phyloP scores from a whole-genome alignment of 1,140 invertebrate species.

The Rhopalosiphum padi region DNA sequence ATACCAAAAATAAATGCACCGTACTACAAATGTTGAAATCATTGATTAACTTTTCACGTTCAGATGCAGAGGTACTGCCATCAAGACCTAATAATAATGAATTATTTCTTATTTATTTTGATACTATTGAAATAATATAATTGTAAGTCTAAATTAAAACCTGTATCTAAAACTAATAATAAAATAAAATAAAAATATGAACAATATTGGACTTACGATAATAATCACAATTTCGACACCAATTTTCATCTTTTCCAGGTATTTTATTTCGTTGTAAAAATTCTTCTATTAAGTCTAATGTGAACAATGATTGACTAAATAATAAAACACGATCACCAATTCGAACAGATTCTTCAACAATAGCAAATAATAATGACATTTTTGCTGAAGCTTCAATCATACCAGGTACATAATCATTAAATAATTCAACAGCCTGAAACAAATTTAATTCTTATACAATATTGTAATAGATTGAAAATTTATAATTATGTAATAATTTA shows the following conservation, averaged over 20 bases:
- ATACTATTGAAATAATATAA: not conserved
- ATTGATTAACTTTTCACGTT: slow-evolving; percentile 95
- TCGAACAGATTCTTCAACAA: slow-evolving; percentile 87
- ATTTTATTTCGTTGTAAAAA: slow-evolving; percentile 83
- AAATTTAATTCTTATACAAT: slow-evolving; percentile 49
- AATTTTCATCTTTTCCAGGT: slow-evolving; percentile 76
- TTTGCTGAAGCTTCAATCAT: slow-evolving; percentile 94
- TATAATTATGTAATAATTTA: slow-evolving; percentile 61
- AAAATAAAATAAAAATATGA: not conserved
- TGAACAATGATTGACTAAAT: slow-evolving; percentile 96
- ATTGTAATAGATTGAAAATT: not conserved
- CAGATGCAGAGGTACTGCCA: slow-evolving; percentile 91
- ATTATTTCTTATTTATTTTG: not conserved
- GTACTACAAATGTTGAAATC: slow-evolving; percentile 94
- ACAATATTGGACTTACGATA: slow-evolving; percentile 76
- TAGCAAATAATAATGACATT: slow-evolving; percentile 92
- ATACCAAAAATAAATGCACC: slow-evolving; percentile 93
- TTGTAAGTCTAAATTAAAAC: not conserved
- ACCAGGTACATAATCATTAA: slow-evolving; percentile 87
- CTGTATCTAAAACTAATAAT: not conserved
- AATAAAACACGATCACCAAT: slow-evolving; percentile 91
- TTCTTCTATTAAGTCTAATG: slow-evolving; percentile 95
- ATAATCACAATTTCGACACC: slow-evolving; percentile 88
- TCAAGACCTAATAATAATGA: slow-evolving; percentile 76
- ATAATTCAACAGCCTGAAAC: slow-evolving; percentile 78